phyloP scores from a whole-genome alignment of 2,888 invertebrate genomes.

The Drosophila neotestacea region DNA sequence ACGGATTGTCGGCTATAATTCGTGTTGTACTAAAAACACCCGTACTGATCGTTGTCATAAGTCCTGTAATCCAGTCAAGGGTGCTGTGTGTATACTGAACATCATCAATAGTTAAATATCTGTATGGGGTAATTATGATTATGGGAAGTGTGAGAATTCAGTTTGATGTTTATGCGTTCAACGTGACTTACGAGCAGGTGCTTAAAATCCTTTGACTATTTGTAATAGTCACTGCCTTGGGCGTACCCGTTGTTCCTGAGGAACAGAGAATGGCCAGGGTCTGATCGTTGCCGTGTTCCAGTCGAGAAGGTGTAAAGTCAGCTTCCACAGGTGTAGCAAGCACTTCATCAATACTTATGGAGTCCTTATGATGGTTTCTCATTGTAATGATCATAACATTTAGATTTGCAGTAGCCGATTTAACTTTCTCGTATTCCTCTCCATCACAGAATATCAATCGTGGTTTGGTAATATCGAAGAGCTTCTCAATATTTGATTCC shows the following conservation, averaged over 20 bases:
- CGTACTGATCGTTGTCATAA: slow-evolving; percentile 59
- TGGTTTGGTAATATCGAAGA: slow-evolving; percentile 69
- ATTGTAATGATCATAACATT: slow-evolving; percentile 58
- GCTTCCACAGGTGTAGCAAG: slow-evolving; percentile 36
- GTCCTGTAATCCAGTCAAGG: slow-evolving; percentile 72
- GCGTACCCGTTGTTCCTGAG: slow-evolving; percentile 81
- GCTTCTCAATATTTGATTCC: slow-evolving; percentile 46
- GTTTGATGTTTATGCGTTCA: not conserved
- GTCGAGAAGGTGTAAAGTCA: slow-evolving; percentile 56
- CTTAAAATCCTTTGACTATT: slow-evolving; percentile 55
- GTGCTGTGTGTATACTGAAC: slow-evolving; percentile 68
- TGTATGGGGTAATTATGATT: not conserved
- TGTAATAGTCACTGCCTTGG: slow-evolving; percentile 75
- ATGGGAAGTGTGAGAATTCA: not conserved
- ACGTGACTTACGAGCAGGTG: slow-evolving; percentile 26
- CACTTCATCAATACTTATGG: slow-evolving; percentile 45
- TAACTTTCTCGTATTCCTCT: slow-evolving; percentile 57
- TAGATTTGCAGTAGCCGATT: slow-evolving; percentile 29
- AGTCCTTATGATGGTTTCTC: slow-evolving; percentile 48
- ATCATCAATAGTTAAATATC: slow-evolving; percentile 62
- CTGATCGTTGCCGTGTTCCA: slow-evolving; percentile 73
- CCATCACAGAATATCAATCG: slow-evolving; percentile 66
- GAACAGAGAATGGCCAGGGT: slow-evolving; percentile 80
- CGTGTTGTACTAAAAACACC: slow-evolving; percentile 69
- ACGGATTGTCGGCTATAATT: slow-evolving; percentile 68